Evolutionary conservation across 2,888 invertebrate genomes (phyloP).

Genomic region (Gibbula magus): DNA sequence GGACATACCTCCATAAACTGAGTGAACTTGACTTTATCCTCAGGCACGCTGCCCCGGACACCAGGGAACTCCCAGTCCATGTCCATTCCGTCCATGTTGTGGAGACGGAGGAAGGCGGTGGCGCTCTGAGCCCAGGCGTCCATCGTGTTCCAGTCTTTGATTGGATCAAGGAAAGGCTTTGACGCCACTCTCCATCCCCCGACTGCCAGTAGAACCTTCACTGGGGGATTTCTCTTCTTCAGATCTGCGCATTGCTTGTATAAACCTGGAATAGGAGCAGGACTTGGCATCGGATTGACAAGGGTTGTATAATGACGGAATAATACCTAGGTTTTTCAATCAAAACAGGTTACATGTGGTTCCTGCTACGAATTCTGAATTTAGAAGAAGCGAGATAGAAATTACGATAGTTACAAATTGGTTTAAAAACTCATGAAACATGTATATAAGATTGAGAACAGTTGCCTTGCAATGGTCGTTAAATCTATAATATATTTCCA

Average conservation of each 20-base stretch:
- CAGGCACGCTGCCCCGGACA: slow-evolving; percentile 64
- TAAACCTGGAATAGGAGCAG: slow-evolving; percentile 29
- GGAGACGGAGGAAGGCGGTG: slow-evolving; percentile 42
- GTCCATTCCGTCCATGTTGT: slow-evolving; percentile 89
- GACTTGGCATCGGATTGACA: too few species aligned
- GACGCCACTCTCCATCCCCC: slow-evolving; percentile 63
- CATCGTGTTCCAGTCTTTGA: background rate
- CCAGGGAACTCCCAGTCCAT: slow-evolving; percentile 94
- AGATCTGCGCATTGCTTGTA: slow-evolving; percentile 71
- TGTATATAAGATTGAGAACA: too few species aligned
- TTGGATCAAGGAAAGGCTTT: slow-evolving; percentile 58
- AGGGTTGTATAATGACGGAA: too few species aligned
- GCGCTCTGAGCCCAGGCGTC: slow-evolving; percentile 28
- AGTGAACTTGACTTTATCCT: slow-evolving; percentile 62
- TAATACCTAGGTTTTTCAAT: too few species aligned
- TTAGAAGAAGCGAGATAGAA: too few species aligned
- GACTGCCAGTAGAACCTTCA: slow-evolving; percentile 57
- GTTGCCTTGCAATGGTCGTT: too few species aligned
- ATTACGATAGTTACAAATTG: too few species aligned
- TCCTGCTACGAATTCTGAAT: too few species aligned
- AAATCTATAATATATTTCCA: too few species aligned
- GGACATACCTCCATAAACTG: slow-evolving; percentile 55
- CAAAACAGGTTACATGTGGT: too few species aligned
- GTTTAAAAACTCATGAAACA: too few species aligned
- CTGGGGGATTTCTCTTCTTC: slow-evolving; percentile 47